Evolutionary conservation across 2,888 invertebrate species (phyloP), one percentile per base, ranked within the genome.

Genomic region (Atethmia centrago): DNA sequence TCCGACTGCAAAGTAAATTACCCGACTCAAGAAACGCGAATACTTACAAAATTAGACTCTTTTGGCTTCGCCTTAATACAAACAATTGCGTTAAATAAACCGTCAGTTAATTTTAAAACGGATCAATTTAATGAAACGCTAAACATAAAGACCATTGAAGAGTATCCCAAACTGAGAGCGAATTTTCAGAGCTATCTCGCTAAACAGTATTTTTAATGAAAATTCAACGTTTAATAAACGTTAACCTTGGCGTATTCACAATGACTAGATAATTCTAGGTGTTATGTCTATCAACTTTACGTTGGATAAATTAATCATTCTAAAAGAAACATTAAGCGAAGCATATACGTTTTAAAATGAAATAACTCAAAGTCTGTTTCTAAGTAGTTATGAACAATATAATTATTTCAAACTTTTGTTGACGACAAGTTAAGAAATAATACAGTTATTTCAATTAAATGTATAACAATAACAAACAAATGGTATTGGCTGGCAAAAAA

Each of bases 391-490:
- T 31, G 49, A 70, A 74, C 61, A 59, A 36, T 65, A 73, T 47
- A 77, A 76, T 81, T 45, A 65, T 78, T 75, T 70, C 19, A 61
- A 80, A 74, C 55, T 85, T 83, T 73, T 76, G 65, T 74, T 85
- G 55, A 65, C 66, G 47, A 66, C 2, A 68, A 77, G 72, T 80
- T 71, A n/a, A 47, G 56, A 69, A 85, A 78, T 75, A 51, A 55
- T 53, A 65, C 42, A 61, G 65, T 55, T 61, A 85, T 82, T 80
- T 82, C 45, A 77, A 80, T 82, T 85, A 51, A 82, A 77, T 71
- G 31, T 49, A 76, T 61, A 62, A n/a, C n/a, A n/a, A n/a, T n/a
- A n/a, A n/a, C 72, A 74, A 79, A 79, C 74, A 74, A 78, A 53
- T 84, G 71, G 42, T 25, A 51, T 61, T 67, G 55, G 19, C 25